Conservation (phyloP, 1,140 invertebrate species). For the Drosophila lacteicornis region DNA sequence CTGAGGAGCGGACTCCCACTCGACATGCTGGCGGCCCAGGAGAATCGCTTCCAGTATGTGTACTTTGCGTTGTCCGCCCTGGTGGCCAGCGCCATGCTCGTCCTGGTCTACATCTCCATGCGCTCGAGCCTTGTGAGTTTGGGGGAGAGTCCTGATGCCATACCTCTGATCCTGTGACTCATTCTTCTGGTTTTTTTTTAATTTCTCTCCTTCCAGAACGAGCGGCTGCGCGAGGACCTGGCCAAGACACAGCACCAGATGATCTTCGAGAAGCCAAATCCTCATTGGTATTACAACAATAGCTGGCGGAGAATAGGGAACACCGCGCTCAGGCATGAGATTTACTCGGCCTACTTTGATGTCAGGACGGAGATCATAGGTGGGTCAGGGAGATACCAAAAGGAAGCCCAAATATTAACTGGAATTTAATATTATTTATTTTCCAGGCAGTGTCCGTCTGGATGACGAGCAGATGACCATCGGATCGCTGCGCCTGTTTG, state of each 20-base stretch:
- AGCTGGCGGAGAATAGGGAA: slow-evolving; percentile 77
- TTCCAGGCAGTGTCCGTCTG: slow-evolving; percentile 54
- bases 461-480: slow-evolving; percentile 61
- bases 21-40: slow-evolving; percentile 66
- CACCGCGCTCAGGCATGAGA: slow-evolving; percentile 58
- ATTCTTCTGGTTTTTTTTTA: not conserved
- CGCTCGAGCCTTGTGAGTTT: slow-evolving; percentile 77
- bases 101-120: slow-evolving; percentile 79
- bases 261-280: slow-evolving; percentile 65
- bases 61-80: slow-evolving; percentile 77
- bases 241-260: slow-evolving; percentile 57
- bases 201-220: slow-evolving; percentile 53
- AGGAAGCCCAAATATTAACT: too few relatives aligned
- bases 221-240: slow-evolving; percentile 71
- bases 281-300: slow-evolving; percentile 75
- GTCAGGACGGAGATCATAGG: slow-evolving; percentile 67
- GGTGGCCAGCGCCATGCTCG: slow-evolving; percentile 70
- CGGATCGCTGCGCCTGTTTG: slow-evolving; percentile 73
- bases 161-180: not conserved
- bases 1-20: slow-evolving; percentile 41
- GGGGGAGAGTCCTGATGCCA: not conserved
- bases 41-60: slow-evolving; percentile 80
- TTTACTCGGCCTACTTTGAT: slow-evolving; percentile 83
- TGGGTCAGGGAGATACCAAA: slow-evolving; percentile 5
- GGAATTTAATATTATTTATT: not conserved